Conservation (phyloP, 2,113 vertebrate genomes). For the Thamnaconus septentrionalis region DNA sequence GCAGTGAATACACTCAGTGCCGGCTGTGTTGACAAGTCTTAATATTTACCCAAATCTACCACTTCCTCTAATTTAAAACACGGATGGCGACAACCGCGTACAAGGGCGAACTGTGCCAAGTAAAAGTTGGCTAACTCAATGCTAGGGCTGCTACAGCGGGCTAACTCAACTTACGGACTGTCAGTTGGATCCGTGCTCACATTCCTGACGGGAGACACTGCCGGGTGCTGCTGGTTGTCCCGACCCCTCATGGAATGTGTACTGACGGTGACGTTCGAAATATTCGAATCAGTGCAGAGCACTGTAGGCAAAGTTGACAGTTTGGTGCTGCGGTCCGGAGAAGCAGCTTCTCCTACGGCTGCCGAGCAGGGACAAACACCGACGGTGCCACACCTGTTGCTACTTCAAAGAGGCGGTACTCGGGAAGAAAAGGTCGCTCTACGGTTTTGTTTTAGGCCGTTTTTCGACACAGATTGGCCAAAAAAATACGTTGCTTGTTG, state of each 20-base stretch:
- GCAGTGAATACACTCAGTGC: neutral
- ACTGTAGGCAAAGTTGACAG: constrained; percentile 50
- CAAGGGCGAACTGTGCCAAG: neutral
- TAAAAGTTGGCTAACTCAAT: constrained; percentile 23
- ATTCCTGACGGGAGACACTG: neutral
- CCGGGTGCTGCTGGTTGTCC: no score
- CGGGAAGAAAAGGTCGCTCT: neutral
- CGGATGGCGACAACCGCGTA: neutral
- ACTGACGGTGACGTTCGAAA: neutral
- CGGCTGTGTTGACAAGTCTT: no score
- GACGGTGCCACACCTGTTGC: constrained; percentile 39
- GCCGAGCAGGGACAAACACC: constrained; percentile 52
- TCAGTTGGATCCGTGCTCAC: neutral
- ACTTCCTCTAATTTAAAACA: neutral
- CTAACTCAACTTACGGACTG: constrained; percentile 52
- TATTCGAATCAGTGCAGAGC: constrained; percentile 43
- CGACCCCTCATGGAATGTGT: neutral
- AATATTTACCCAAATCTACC: neutral
- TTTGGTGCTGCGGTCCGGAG: constrained; percentile 7
- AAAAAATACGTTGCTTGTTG: no score
- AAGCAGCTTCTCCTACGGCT: constrained; percentile 27
- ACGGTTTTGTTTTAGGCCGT: no score
- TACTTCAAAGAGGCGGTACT: neutral
- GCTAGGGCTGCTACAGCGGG: constrained; percentile 13
- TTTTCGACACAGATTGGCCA: no score